Base-by-base conservation (phyloP, 2,797 vertebrate genomes). In the Loriculus beryllinus region DNA sequence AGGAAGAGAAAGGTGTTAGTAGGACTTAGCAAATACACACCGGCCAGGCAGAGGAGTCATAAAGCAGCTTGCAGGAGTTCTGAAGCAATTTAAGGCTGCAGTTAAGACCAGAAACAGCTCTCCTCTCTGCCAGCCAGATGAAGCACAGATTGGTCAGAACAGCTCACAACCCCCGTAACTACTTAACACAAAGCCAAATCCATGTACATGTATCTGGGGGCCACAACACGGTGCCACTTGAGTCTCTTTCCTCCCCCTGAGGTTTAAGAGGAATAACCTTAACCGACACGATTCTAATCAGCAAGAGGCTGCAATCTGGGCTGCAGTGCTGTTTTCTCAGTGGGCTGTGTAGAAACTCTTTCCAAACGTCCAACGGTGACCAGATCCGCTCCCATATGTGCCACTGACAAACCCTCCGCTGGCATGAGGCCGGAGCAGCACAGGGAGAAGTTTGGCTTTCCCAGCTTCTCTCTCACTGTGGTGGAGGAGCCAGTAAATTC, bases 181-280 rank as follows among this genome's bases (percentile, higher is more conserved):
- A 12, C 54, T 37, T 6, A 18, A 37, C 9, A 8, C 18, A 14
- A 14, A 47, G 37, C 42, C 28, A 28, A 42, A 19, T 2, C 16
- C 9, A 4, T 0, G 2, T 1, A 6, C 0, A 1, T 2, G 0
- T 3, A 26, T n/a, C 4, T 20, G 12, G 35, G 56, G 23, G 39
- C 18, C 29, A 7, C 20, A 28, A 29, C 68, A 18, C 1, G 16
- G 18, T 6, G 18, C 11, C 21, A 4, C 28, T n/a, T 1, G 0
- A 14, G 37, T 2, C 49, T 25, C 72, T 33, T 19, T 57, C 2
- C 62, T 52, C 29, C 31, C 42, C 37, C 31, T 22, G 7, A 5
- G 21, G 7, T 28, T 49, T 12, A 45, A 57, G 51, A 63, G 57
- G 31, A 71, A 48, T 3, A 39, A 49, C 25, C 54, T 57, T 5